Evolutionary conservation across 2,113 vertebrate genomes (phyloP).

Genomic region (Chaetorhynchus papuensis): DNA sequence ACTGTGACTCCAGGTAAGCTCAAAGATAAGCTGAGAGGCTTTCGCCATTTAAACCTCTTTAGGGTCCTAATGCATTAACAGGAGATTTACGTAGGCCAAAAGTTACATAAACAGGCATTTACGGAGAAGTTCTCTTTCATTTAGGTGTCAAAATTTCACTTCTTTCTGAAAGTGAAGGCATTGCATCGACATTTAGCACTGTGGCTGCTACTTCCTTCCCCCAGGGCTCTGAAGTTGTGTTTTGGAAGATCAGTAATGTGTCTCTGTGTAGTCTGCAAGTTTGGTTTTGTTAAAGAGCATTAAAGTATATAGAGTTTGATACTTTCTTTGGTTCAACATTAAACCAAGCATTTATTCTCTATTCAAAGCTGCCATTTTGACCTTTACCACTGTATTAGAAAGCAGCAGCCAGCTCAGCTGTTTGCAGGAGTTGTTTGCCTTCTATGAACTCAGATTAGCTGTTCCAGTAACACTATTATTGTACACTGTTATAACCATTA

Average conservation of each 20-base stretch:
- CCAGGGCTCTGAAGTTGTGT: not conserved
- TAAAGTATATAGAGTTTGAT: not conserved
- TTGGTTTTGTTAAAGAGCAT: not conserved
- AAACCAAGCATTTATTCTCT: not conserved
- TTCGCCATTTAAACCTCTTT: not conserved
- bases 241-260: not conserved
- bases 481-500: not conserved
- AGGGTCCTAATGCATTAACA: not conserved
- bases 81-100: not conserved
- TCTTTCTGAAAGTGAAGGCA: not conserved
- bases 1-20: not conserved
- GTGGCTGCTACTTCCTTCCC: not conserved
- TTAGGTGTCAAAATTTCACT: not conserved
- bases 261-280: not conserved
- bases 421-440: not conserved
- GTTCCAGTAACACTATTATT: not conserved
- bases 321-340: not conserved
- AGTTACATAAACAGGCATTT: not conserved
- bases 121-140: not conserved
- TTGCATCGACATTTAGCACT: not conserved
- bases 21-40: constrained; percentile 25
- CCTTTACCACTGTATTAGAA: not conserved
- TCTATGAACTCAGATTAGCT: not conserved
- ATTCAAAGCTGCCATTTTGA: not conserved
- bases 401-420: not conserved